A percentile compares a stretch with the other conserved stretches of the same genome.
Evolutionary conservation across 2,797 vertebrate species (phyloP).

Genomic region (Mormyrus hasselquistii): DNA sequence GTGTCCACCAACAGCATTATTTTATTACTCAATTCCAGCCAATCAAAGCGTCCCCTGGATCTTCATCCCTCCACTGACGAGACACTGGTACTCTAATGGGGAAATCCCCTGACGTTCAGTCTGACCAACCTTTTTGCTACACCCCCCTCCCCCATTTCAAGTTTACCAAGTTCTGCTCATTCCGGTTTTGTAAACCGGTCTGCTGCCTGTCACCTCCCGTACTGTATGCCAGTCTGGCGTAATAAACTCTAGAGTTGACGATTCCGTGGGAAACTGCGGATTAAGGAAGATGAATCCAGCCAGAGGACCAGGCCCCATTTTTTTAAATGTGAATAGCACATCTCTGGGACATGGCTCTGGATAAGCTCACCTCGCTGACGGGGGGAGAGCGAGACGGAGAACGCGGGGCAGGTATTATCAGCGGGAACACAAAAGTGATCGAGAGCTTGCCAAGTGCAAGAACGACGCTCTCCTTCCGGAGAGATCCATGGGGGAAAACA

Average conservation of each 20-base stretch:
- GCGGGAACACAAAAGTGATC: neutral
- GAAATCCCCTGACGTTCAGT: neutral
- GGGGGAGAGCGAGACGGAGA: neutral
- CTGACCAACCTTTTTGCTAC: neutral
- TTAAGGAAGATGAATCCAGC: neutral
- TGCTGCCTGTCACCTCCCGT: neutral
- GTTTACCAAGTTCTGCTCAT: neutral
- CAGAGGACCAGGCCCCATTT: neutral
- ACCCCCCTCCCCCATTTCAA: neutral
- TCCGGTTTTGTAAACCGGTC: neutral
- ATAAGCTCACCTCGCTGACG: neutral
- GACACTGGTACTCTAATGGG: neutral
- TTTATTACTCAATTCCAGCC: neutral
- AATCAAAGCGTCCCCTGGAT: conserved; percentile 34
- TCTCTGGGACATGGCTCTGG: neutral
- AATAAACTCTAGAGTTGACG: neutral
- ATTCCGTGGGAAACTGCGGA: neutral
- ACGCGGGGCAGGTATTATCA: neutral
- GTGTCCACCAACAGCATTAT: neutral
- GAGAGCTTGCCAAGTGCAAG: neutral
- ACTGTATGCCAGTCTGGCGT: neutral
- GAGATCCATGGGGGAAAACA: neutral
- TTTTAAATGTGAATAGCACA: neutral
- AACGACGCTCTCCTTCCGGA: neutral
- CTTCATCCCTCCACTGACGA: conserved; percentile 44